Percentiles rank a stretch among this genome's conserved stretches.
Conservation (phyloP, 2,797 vertebrate genomes). For the Phylloscopus collybita region DNA sequence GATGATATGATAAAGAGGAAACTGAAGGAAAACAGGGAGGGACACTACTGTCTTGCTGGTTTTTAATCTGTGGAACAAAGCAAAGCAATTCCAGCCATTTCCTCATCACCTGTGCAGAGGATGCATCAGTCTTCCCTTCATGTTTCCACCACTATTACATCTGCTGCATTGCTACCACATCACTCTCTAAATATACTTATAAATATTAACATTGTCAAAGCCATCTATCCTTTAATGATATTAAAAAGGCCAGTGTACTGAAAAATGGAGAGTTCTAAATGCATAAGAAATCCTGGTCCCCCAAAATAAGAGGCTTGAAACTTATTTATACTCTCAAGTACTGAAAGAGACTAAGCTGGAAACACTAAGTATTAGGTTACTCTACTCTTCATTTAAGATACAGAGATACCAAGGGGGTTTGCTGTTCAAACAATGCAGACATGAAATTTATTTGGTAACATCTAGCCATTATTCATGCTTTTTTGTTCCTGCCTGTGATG, state of each 20-base stretch:
- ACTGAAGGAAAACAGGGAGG: neutral
- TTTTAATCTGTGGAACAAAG: neutral
- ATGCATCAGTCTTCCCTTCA: neutral
- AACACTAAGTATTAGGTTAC: neutral
- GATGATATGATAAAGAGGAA: neutral
- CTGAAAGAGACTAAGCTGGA: neutral
- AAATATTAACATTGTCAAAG: neutral
- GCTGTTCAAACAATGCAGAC: neutral
- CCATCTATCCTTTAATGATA: neutral
- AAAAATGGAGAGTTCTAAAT: neutral
- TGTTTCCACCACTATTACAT: slow-evolving; percentile 15
- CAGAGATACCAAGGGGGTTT: neutral
- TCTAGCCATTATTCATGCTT: slow-evolving; percentile 20
- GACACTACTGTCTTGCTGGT: neutral
- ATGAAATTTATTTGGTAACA: slow-evolving; percentile 15
- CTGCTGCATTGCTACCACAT: slow-evolving; percentile 28
- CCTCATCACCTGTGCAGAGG: neutral
- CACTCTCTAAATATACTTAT: neutral
- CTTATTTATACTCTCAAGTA: neutral
- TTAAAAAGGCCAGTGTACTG: neutral
- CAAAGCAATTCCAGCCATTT: slow-evolving; percentile 1
- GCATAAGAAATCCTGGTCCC: neutral
- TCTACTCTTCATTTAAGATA: neutral
- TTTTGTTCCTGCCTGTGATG: slow-evolving; percentile 23
- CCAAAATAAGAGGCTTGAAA: neutral